Base-by-base conservation (phyloP, 2,888 invertebrate species). In the Eristalinus sepulchralis region DNA sequence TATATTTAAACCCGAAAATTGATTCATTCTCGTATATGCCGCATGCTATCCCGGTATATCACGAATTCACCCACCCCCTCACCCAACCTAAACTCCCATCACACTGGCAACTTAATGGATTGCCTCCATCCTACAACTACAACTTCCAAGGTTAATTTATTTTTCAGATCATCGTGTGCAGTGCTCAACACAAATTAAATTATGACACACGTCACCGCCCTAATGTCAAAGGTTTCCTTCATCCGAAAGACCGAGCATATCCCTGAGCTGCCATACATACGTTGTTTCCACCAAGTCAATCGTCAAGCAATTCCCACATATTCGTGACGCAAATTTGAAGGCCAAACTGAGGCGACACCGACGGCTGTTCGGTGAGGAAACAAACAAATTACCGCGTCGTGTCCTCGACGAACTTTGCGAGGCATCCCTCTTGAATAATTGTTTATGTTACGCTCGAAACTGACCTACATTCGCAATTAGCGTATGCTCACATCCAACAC, bases 391-490 rank as follows among this genome's bases (percentile, higher is more conserved):
- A 77, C 33, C 47, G 71, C 70, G 17, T 57, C 47, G 47, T 17
- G 47, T 67, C 55, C 73, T 80, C 59, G 39, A 11, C 6, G 47
- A 71, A 63, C 78, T 62, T 78, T 39, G 17, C 27, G 59, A 66
- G 33, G 64, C 39, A 71, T 63, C 39, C 2, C 17, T 39, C 33
- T 57, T 66, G 66, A 70, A 64, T 86, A 82, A 79, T 86, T 83
- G 83, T 73, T 75, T 75, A 62, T 36, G 78, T 70, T 75, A 70
- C 33, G 47, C 17, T 17, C 55, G 67, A 75, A 86, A 86, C 83
- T 83, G 86, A 86, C 86, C 86, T 86, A 86, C 78, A 86, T 86
- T 79, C 57, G 62, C 47, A 83, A 86, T 86, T 83, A 78, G 83
- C 83, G 57, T 71, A 66, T 64, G 75, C 47, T 63, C 71, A 64